Evolutionary conservation across 2,888 invertebrate genomes (phyloP), one percentile per base, ranked within the genome.

Genomic region (Strigamia crassipes): DNA sequence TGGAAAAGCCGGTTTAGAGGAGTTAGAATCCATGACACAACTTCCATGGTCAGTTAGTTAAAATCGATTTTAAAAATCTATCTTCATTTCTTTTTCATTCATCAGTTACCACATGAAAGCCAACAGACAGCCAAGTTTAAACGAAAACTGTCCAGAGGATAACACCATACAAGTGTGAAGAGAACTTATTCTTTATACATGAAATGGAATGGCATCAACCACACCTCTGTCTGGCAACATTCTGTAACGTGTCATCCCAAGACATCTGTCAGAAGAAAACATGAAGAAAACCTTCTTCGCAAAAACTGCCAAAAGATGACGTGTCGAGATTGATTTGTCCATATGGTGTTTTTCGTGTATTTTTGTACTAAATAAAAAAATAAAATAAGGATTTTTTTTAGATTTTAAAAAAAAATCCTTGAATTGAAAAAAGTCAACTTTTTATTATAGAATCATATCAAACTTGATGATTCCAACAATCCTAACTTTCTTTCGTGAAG

Each of bases 21-120:
- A 81, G 21, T 73, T 81, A 73, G 81, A 81, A 81, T 73, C 66
- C 31, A 81, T 81, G 81, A 73, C 81, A 73, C 56, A 56, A 80
- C 27, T 80, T 51, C 80, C 80, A 31, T 46, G 80, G 80, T 80
- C 21, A 80, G 56, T 56, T 79, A 9, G 12, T 21, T 41, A 4
- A 9, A 61, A 61, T 18, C 3, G 9, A 61, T 5, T 21, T 18
- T 61, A 61, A 23, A 61, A 4, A 2, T 56, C 56, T 18, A 21
- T 56, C n/a, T 56, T 56, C 56, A 56, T 42, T 79, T 79, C 18
- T 42, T 79, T 41, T 42, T 8, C 21, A 15, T 21, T 79, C 13
- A 18, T 3, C 41, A 80, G 80, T 80, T 80, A 80, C 56, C 80
- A 80, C 56, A 56, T 56, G 80, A 80, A 80, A 38, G 56, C 56